Evolutionary conservation across 2,888 invertebrate genomes (phyloP).

Genomic region (Caradrina kadenii): DNA sequence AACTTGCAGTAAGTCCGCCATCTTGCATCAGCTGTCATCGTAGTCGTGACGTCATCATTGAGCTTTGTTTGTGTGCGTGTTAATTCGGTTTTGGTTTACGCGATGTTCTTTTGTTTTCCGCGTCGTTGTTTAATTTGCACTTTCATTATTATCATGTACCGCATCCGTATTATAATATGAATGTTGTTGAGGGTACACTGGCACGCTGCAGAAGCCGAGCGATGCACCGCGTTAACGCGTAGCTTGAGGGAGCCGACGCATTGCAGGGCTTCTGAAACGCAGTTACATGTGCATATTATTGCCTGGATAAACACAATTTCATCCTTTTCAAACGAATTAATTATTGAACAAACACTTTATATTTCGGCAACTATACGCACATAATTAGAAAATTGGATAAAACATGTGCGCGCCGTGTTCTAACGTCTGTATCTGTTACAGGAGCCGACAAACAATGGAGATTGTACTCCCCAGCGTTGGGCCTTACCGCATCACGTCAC

Average conservation of each 20-base stretch:
- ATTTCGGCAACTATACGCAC: conserved; percentile 44
- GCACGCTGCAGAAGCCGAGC: conserved; percentile 54
- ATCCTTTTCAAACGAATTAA: background rate
- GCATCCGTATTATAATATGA: conserved; percentile 52
- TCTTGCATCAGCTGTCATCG: conserved; percentile 64
- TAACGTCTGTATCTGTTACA: conserved; percentile 69
- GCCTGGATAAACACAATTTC: background rate
- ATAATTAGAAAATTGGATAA: conserved; percentile 15
- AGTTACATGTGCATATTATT: conserved; percentile 40
- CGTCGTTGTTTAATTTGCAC: conserved; percentile 79
- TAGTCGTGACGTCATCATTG: conserved; percentile 65
- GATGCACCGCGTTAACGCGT: conserved; percentile 58
- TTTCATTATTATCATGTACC: conserved; percentile 72
- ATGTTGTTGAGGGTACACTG: conserved; percentile 50
- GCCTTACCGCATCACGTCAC: conserved; percentile 91
- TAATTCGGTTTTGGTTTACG: conserved; percentile 68
- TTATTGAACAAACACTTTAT: background rate
- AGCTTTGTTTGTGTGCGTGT: conserved; percentile 67
- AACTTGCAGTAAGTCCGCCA: conserved; percentile 79
- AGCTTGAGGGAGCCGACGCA: conserved; percentile 43
- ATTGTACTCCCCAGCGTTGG: conserved; percentile 87
- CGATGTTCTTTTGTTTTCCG: conserved; percentile 67
- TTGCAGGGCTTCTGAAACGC: conserved; percentile 55
- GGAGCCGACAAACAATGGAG: conserved; percentile 78
- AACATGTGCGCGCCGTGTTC: background rate